A percentile compares a stretch with the other conserved stretches of the same genome.
These are phyloP conservation scores for Sipha maydis DNA, from an alignment of 2,888 invertebrate species.

Conservation along the genomic window DNA sequence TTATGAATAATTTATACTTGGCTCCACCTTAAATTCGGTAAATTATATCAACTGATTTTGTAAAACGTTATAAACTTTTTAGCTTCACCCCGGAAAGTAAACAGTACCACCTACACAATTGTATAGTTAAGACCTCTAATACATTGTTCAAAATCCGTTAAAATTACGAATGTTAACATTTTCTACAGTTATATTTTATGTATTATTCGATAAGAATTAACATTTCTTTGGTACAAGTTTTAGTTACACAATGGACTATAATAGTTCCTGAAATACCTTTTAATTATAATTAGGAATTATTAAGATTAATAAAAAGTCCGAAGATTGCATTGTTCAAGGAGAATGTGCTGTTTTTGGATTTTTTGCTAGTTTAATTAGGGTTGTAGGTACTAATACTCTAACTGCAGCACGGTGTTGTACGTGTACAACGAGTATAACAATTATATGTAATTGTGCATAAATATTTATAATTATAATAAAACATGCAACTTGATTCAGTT, in stretches of 20 bases:
- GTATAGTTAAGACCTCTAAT: too few relatives aligned
- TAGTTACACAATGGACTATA: not conserved
- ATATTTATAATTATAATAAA: not conserved
- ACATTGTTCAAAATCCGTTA: too few relatives aligned
- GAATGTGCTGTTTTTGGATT: not conserved
- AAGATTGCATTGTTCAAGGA: not conserved
- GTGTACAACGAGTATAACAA: not conserved
- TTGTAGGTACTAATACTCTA: not conserved
- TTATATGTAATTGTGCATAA: not conserved
- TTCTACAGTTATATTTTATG: too few relatives aligned
- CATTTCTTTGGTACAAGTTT: not conserved
- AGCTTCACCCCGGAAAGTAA: too few relatives aligned
- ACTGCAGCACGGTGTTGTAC: not conserved
- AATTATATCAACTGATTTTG: too few relatives aligned
- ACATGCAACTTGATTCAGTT: constrained; percentile 13
- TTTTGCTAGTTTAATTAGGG: not conserved
- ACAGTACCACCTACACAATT: too few relatives aligned
- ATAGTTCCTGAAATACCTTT: not conserved
- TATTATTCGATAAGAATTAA: not conserved
- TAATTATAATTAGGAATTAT: not conserved
- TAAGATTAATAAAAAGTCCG: not conserved
- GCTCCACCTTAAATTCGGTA: too few relatives aligned
- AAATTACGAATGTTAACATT: too few relatives aligned
- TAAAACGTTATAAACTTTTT: too few relatives aligned
- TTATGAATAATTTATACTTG: too few relatives aligned